Conservation (phyloP, 2,797 vertebrate species). For the Poeciliopsis paucimaculata region DNA sequence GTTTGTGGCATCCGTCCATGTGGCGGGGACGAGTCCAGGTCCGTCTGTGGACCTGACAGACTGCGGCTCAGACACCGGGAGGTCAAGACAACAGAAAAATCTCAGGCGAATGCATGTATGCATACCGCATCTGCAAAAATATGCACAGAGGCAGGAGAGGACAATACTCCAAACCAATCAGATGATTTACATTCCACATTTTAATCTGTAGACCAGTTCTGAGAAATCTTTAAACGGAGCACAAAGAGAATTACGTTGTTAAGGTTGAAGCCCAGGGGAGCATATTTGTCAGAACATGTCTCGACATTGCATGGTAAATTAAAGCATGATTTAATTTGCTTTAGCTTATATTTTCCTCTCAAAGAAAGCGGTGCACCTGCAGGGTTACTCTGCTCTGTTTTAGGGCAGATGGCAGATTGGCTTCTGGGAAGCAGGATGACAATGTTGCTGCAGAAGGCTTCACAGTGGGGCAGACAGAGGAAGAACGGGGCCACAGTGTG, state of each 20-base stretch:
- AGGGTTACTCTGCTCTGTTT: conserved; percentile 19
- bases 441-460: conserved; percentile 68
- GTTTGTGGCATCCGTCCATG: conserved; percentile 33
- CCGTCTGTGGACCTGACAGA: conserved; percentile 65
- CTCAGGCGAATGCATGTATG: conserved; percentile 30
- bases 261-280: conserved; percentile 15
- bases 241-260: conserved; percentile 41
- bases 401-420: conserved; percentile 43
- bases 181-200: conserved; percentile 67
- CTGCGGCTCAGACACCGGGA: conserved; percentile 65
- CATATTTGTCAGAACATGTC: conserved; percentile 20
- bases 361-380: conserved; percentile 9
- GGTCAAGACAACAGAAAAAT: conserved; percentile 68
- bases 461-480: conserved; percentile 62
- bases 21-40: conserved; percentile 42
- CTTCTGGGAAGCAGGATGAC: conserved; percentile 62
- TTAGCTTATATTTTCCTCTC: conserved; percentile 20
- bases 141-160: conserved; percentile 11
- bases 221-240: conserved; percentile 60
- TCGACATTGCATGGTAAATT: background rate
- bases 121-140: conserved; percentile 15
- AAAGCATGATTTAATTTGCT: conserved; percentile 35
- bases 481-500: conserved; percentile 42
- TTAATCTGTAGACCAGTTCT: conserved; percentile 56
- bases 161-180: conserved; percentile 45